Percentiles rank a stretch among this genome's conserved stretches.
Conservation (phyloP, 2,113 vertebrate species). For the Pampusana beccarii region DNA sequence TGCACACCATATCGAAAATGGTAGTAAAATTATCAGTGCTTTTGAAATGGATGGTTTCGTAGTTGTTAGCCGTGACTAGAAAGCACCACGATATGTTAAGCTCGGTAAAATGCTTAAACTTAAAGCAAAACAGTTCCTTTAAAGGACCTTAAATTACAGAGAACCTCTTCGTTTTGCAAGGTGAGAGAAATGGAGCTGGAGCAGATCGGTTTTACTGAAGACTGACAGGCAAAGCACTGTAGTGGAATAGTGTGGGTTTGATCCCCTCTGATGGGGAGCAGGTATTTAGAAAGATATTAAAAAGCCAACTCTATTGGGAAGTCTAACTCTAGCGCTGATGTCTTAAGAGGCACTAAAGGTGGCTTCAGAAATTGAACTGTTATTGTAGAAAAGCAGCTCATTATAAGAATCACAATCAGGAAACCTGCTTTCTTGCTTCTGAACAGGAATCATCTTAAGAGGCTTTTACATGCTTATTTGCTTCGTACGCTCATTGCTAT, state of each 20-base stretch:
- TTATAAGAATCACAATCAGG: not conserved
- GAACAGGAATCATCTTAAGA: not conserved
- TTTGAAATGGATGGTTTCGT: not conserved
- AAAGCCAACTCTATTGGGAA: not conserved
- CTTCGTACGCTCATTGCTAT: fast-evolving
- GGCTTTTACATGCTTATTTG: not conserved
- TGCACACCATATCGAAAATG: not conserved
- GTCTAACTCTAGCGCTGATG: not conserved
- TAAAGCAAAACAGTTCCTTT: not conserved
- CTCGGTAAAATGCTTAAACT: not conserved
- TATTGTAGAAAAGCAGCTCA: not conserved
- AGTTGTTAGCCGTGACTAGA: not conserved
- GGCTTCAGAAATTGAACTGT: not conserved
- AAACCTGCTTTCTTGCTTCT: not conserved
- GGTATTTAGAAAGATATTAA: not conserved
- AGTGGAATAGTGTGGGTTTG: not conserved
- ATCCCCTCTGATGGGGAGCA: not conserved
- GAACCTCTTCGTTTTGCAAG: not conserved
- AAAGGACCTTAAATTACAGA: not conserved
- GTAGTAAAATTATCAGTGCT: not conserved
- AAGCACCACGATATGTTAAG: not conserved
- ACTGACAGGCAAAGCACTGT: not conserved
- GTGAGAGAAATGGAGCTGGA: not conserved
- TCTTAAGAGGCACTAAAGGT: not conserved
- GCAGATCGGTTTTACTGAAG: not conserved